phyloP scores from a whole-genome alignment of 2,888 invertebrate species.

The Calliopum simillimum region DNA sequence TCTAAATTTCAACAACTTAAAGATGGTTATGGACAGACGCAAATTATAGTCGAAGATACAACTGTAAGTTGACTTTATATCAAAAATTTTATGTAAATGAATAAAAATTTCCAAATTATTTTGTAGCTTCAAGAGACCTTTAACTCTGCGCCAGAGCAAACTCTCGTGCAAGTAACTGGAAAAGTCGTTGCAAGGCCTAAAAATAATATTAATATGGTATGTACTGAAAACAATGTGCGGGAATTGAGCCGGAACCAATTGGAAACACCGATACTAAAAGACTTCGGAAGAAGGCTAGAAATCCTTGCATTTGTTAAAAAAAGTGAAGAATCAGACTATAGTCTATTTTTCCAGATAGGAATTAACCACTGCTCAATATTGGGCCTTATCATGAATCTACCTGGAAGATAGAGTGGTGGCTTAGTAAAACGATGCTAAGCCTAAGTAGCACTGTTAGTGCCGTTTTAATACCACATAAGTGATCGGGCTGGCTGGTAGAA shows the following conservation, averaged over 20 bases:
- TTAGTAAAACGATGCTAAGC: too few relatives aligned
- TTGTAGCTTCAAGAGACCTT: constrained; percentile 57
- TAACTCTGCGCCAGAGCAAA: constrained; percentile 56
- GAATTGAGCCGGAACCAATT: too few relatives aligned
- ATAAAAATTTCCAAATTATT: not conserved
- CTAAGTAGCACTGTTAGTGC: too few relatives aligned
- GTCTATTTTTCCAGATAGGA: too few relatives aligned
- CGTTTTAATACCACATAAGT: too few relatives aligned
- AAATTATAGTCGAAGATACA: constrained; percentile 66
- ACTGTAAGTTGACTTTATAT: constrained; percentile 48
- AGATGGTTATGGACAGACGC: constrained; percentile 68
- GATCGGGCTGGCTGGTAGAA: too few relatives aligned
- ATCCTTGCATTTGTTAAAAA: not conserved
- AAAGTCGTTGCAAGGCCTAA: constrained; percentile 65
- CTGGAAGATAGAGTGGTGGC: too few relatives aligned
- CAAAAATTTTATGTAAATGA: not conserved
- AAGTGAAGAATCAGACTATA: too few relatives aligned
- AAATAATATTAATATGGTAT: constrained; percentile 63
- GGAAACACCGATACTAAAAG: too few relatives aligned
- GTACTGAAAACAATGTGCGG: constrained; percentile 25
- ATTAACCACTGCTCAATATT: too few relatives aligned
- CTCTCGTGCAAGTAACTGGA: constrained; percentile 64
- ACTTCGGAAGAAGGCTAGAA: not conserved
- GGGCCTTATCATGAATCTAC: too few relatives aligned
- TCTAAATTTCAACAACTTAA: constrained; percentile 66